Evolutionary conservation across 1,140 invertebrate species (phyloP).

Genomic region (Cherax quadricarinatus): DNA sequence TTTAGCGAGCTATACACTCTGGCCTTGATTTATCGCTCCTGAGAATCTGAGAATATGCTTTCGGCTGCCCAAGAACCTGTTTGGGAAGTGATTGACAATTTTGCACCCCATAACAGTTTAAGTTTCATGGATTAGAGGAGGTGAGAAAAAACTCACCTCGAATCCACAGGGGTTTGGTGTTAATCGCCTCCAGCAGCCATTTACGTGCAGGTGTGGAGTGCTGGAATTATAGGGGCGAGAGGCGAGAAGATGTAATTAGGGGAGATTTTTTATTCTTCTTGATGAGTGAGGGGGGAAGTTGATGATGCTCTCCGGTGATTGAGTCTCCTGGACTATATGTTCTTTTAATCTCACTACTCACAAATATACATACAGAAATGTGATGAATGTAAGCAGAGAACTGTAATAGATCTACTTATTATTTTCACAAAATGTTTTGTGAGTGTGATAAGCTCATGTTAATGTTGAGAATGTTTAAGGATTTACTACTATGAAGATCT

Average conservation of each 20-base stretch:
- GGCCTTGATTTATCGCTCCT: not conserved
- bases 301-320: too few species aligned
- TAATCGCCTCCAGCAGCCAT: not conserved
- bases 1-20: not conserved
- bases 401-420: too few species aligned
- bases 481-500: too few species aligned
- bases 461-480: too few species aligned
- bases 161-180: not conserved
- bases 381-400: too few species aligned
- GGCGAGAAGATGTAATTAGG: conserved; percentile 42
- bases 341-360: too few species aligned
- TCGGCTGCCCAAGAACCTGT: not conserved
- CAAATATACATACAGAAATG: too few species aligned
- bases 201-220: conserved; percentile 12
- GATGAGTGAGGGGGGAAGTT: not conserved
- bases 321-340: too few species aligned
- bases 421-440: too few species aligned
- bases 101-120: conserved; percentile 4
- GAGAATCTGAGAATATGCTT: not conserved
- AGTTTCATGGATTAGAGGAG: conserved; percentile 5
- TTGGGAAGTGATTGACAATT: conserved; percentile 1
- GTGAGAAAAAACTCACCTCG: not conserved
- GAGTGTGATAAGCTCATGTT: too few species aligned
- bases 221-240: conserved; percentile 5
- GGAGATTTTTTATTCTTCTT: not conserved